These are phyloP conservation scores for Pinctada fucata DNA, from an alignment of 2,888 invertebrate genomes.

Conservation along the genomic window DNA sequence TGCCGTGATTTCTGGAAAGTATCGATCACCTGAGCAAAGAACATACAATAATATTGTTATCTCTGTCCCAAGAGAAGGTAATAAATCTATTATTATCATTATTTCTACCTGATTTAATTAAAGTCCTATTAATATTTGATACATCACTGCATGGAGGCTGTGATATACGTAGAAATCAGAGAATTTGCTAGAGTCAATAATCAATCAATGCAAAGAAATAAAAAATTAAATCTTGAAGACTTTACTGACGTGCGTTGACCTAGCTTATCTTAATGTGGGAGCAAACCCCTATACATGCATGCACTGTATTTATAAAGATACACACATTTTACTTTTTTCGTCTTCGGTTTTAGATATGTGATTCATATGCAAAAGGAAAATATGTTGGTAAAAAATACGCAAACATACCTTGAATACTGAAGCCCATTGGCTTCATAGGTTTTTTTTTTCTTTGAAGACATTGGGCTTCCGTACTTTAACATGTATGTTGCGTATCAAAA, in stretches of 20 bases:
- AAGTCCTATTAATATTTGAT: constrained; percentile 9
- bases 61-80: constrained; percentile 4
- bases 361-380: no score
- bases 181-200: background rate
- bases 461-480: no score
- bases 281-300: background rate
- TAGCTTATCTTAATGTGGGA: background rate
- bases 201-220: background rate
- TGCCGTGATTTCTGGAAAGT: background rate
- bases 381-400: no score
- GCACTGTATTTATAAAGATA: background rate
- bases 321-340: no score
- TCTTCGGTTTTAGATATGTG: no score
- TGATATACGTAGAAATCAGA: background rate
- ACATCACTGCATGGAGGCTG: background rate
- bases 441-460: no score
- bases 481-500: no score
- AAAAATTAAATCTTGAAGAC: no score
- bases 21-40: background rate
- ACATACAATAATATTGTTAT: background rate
- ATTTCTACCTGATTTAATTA: constrained; percentile 15
- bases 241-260: background rate
- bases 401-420: no score
- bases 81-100: constrained; percentile 21
- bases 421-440: no score